Evolutionary conservation across 2,888 invertebrate species (phyloP).

Genomic region (Orchestes rusci): DNA sequence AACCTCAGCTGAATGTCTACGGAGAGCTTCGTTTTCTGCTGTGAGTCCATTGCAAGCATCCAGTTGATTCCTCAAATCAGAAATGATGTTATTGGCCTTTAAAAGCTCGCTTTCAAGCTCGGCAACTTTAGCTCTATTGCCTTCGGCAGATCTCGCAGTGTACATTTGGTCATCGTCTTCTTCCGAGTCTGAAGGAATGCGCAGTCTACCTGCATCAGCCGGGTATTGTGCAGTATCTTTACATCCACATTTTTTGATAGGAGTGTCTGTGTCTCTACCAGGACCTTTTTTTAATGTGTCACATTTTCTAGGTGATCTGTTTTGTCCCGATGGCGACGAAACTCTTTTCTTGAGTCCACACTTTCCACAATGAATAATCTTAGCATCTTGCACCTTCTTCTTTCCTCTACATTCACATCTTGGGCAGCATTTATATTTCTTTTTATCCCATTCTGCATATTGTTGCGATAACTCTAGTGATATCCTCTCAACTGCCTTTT

Average conservation of each 20-base stretch:
- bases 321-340: too few species aligned
- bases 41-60: constrained; percentile 17
- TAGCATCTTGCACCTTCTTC: constrained; percentile 4
- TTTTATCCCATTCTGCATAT: constrained; percentile 31
- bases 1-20: constrained; percentile 36
- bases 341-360: too few species aligned
- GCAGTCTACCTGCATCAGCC: background rate
- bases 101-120: constrained; percentile 26
- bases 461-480: constrained; percentile 35
- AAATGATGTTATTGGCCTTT: constrained; percentile 26
- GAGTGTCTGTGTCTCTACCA: background rate
- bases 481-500: constrained; percentile 35
- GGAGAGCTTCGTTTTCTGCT: constrained; percentile 37
- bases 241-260: background rate
- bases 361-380: too few species aligned
- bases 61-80: constrained; percentile 21
- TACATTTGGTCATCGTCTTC: constrained; percentile 25
- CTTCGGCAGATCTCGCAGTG: constrained; percentile 23
- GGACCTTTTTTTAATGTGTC: too few species aligned
- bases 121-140: constrained; percentile 8
- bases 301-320: too few species aligned
- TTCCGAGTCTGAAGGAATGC: constrained; percentile 5
- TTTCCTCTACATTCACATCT: constrained; percentile 19
- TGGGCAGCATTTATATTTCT: constrained; percentile 24
- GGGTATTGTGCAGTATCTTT: background rate